phyloP scores from a whole-genome alignment of 2,797 vertebrate genomes.

The Xiphophorus birchmanni region DNA sequence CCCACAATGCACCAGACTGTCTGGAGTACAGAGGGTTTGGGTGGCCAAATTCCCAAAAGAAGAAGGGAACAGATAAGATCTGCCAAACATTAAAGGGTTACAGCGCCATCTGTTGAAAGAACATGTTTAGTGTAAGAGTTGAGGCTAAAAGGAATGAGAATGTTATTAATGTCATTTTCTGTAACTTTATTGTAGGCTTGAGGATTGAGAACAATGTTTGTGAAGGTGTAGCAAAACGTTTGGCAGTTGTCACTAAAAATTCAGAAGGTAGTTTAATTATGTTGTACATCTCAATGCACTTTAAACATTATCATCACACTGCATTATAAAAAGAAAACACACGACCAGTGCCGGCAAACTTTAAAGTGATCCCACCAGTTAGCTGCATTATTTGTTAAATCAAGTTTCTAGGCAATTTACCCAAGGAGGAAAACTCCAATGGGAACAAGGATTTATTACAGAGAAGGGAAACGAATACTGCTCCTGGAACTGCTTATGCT shows the following conservation, averaged over 20 bases:
- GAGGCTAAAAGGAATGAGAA: background rate
- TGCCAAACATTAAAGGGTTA: background rate
- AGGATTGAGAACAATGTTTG: conserved; percentile 11
- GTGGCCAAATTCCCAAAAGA: conserved; percentile 82
- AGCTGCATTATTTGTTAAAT: conserved; percentile 31
- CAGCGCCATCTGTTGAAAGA: background rate
- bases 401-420: conserved; percentile 17
- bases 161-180: conserved; percentile 7
- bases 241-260: conserved; percentile 39
- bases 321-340: conserved; percentile 26
- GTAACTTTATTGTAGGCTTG: conserved; percentile 58
- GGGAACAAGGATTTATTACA: conserved; percentile 36
- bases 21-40: conserved; percentile 83
- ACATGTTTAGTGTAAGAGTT: background rate
- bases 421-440: conserved; percentile 40
- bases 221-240: conserved; percentile 16
- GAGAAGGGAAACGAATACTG: conserved; percentile 27
- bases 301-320: conserved; percentile 26
- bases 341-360: conserved; percentile 23
- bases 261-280: background rate
- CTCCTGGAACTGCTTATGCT: conserved; percentile 56
- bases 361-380: conserved; percentile 31
- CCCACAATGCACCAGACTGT: conserved; percentile 86
- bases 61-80: conserved; percentile 58
- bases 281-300: conserved; percentile 3